Evolutionary conservation across 1,140 invertebrate species (phyloP).

Genomic region (Caenorhabditis briggsae): DNA sequence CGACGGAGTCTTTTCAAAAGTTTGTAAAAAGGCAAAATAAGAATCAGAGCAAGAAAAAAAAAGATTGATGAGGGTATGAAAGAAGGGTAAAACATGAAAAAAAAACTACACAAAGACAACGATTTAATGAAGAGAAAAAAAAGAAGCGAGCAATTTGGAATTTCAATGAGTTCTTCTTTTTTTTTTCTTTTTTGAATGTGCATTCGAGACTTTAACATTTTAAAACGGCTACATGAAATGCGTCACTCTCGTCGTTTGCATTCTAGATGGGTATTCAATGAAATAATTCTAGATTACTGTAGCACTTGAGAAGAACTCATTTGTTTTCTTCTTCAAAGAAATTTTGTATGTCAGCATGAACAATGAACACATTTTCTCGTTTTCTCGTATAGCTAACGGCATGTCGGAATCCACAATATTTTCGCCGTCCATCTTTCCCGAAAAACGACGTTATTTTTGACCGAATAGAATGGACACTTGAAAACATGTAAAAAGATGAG

Average conservation of each 20-base stretch:
- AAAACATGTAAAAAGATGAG: constrained; percentile 10
- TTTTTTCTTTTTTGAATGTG: not conserved
- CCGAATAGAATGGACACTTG: not conserved
- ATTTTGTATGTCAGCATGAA: not conserved
- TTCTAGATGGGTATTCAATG: too few species aligned
- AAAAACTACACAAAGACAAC: not conserved
- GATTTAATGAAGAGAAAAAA: not conserved
- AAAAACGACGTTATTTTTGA: not conserved
- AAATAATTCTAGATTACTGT: not conserved
- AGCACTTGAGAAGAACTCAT: too few species aligned
- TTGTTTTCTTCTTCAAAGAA: not conserved
- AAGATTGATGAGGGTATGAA: not conserved
- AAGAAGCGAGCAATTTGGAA: not conserved
- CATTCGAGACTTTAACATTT: not conserved
- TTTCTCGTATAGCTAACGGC: too few species aligned
- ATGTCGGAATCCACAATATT: not conserved
- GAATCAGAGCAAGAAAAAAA: not conserved
- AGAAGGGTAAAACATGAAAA: not conserved
- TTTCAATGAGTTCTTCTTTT: constrained; percentile 18
- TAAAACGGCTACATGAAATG: not conserved
- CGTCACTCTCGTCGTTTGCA: not conserved
- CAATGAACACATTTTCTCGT: not conserved
- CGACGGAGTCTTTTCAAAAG: not conserved
- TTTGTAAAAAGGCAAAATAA: not conserved
- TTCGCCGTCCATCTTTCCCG: too few species aligned